A percentile compares a stretch with the other conserved stretches of the same genome.
These are phyloP conservation scores for Pteropus alecto DNA, from an alignment of 2,113 vertebrate genomes.

Conservation along the genomic window DNA sequence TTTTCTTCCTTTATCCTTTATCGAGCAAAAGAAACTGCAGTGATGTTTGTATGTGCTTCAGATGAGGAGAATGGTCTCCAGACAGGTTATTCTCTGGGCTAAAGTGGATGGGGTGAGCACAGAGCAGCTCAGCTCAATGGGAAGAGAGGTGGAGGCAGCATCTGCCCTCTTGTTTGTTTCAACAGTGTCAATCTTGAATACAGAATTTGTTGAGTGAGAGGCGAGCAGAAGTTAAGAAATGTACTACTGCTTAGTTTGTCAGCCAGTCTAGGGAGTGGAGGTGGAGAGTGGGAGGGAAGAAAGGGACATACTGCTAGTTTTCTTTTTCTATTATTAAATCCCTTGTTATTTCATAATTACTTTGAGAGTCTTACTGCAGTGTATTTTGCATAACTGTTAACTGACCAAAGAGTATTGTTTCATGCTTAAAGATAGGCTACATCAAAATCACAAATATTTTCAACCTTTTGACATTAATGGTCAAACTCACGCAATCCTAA, in stretches of 20 bases:
- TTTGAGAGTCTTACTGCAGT: neutral
- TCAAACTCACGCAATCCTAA: neutral
- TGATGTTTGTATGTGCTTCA: conserved; percentile 67
- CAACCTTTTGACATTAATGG: neutral
- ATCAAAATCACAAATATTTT: conserved; percentile 22
- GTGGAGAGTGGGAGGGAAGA: neutral
- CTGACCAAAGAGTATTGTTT: neutral
- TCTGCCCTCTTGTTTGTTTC: conserved; percentile 72
- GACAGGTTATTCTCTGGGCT: conserved; percentile 58
- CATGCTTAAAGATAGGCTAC: neutral
- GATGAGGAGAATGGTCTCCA: conserved; percentile 56
- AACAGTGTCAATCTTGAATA: conserved; percentile 49
- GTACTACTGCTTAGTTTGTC: conserved; percentile 20
- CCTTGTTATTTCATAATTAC: conserved; percentile 49
- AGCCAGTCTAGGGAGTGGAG: neutral
- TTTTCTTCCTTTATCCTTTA: conserved; percentile 77
- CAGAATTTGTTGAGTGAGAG: conserved; percentile 20
- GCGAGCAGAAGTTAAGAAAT: conserved; percentile 48
- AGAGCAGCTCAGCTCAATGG: conserved; percentile 66
- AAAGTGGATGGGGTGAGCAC: conserved; percentile 35
- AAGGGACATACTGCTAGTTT: neutral
- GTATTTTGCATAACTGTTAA: neutral
- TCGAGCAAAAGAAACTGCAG: conserved; percentile 65
- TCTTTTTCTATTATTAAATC: conserved; percentile 54
- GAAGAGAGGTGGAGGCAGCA: conserved; percentile 67